Evolutionary conservation across 2,113 vertebrate species (phyloP).

Genomic region (Tupaia chinensis): DNA sequence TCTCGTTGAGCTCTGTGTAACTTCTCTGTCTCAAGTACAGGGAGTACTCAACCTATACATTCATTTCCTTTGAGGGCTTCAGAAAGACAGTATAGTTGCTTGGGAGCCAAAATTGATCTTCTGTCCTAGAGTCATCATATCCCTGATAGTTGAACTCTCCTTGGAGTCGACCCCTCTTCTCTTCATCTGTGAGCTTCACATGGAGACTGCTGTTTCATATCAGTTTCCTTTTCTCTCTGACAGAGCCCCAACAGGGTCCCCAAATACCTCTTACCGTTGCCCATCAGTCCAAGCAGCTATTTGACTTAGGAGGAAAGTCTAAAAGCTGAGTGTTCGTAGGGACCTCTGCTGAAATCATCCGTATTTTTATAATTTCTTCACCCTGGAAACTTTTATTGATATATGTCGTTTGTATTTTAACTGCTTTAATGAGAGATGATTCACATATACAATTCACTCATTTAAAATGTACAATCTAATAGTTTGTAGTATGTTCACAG

Average conservation of each 20-base stretch:
- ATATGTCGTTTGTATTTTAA: too few species aligned
- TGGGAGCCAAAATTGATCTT: background rate
- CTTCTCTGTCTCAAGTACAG: background rate
- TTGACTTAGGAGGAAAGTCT: background rate
- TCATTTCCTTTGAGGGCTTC: background rate
- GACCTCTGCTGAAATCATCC: background rate
- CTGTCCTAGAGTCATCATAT: background rate
- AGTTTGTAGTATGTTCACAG: too few species aligned
- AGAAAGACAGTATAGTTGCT: background rate
- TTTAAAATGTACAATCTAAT: too few species aligned
- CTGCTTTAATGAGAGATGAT: too few species aligned
- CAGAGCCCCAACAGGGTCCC: background rate
- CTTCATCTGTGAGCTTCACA: background rate
- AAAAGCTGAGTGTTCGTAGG: background rate
- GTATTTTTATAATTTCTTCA: background rate
- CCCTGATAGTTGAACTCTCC: background rate
- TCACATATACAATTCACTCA: too few species aligned
- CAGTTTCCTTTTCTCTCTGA: background rate
- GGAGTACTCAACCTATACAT: background rate
- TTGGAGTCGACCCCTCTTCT: background rate
- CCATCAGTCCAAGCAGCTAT: background rate
- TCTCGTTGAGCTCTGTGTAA: background rate
- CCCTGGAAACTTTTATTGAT: background rate
- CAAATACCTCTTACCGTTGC: too few species aligned
- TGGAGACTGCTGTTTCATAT: background rate